Percentiles rank a stretch among this genome's conserved stretches.
Conservation (phyloP, 92 coral and sea anemone species). For the Epizoanthus illoricatus region DNA sequence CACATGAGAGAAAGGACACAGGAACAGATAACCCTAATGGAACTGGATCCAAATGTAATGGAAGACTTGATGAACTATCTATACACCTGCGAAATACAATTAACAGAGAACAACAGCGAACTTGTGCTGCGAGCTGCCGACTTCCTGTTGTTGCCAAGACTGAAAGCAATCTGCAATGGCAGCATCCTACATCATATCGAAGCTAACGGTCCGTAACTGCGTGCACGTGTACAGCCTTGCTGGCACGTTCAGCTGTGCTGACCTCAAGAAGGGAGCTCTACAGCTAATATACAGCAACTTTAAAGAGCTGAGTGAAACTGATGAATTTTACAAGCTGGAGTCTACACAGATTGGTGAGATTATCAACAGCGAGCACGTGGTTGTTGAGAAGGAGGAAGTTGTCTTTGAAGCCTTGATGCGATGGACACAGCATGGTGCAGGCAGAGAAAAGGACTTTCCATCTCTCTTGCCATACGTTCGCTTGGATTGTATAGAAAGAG, state of each 20-base stretch:
- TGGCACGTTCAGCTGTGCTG: constrained; percentile 4
- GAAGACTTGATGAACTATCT: constrained; percentile 12
- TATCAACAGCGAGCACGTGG: not conserved
- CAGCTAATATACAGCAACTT: not conserved
- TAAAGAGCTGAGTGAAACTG: constrained; percentile 3
- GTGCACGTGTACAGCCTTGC: not conserved
- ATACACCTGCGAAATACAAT: constrained; percentile 1
- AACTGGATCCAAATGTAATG: not conserved
- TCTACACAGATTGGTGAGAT: constrained; percentile 1
- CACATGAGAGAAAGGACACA: not conserved
- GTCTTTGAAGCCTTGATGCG: constrained; percentile 13
- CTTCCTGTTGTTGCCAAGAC: constrained; percentile 11
- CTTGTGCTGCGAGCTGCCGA: constrained; percentile 7
- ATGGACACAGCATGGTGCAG: not conserved
- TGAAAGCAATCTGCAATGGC: constrained; percentile 33
- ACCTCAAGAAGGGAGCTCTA: constrained; percentile 7
- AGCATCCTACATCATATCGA: constrained; percentile 10
- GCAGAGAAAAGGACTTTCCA: not conserved
- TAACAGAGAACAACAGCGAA: not conserved
- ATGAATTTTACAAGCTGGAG: not conserved
- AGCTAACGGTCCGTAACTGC: not conserved
- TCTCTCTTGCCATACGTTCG: not conserved
- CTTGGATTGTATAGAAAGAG: not conserved
- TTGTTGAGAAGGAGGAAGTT: not conserved
- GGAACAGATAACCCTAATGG: not conserved